Percentiles rank a stretch among this genome's conserved stretches.
phyloP scores from a whole-genome alignment of 2,888 invertebrate genomes.

The Chrysodeixis includens region DNA sequence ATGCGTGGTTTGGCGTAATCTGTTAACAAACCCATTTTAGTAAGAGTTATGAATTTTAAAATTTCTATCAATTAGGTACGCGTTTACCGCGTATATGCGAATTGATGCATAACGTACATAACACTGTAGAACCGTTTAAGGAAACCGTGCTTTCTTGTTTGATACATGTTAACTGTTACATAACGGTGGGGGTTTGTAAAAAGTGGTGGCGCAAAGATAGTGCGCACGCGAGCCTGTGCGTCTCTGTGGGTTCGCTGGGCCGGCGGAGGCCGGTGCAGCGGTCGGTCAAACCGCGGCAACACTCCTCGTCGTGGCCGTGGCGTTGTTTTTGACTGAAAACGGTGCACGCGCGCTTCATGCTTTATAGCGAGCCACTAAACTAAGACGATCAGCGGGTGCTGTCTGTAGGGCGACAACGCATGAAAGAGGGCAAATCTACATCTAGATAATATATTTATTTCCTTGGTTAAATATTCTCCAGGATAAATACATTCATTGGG shows the following conservation, averaged over 20 bases:
- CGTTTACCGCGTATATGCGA: conserved; percentile 21
- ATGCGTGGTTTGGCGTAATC: conserved; percentile 42
- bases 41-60: conserved; percentile 11
- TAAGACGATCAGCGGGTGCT: conserved; percentile 43
- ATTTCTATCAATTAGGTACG: conserved; percentile 17
- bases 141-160: conserved; percentile 25
- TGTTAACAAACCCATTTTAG: conserved; percentile 25
- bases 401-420: conserved; percentile 14
- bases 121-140: conserved; percentile 29
- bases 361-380: conserved; percentile 70
- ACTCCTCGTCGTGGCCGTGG: conserved; percentile 83
- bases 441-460: neutral
- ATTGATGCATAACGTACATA: conserved; percentile 36
- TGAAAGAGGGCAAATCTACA: neutral
- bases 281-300: conserved; percentile 78
- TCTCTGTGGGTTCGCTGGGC: conserved; percentile 68
- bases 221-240: conserved; percentile 31
- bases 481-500: too few species aligned
- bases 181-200: conserved; percentile 29
- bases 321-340: conserved; percentile 88
- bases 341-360: conserved; percentile 85
- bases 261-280: conserved; percentile 72
- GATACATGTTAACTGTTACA: conserved; percentile 15
- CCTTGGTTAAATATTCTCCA: neutral
- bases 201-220: conserved; percentile 21